A percentile compares a stretch with the other conserved stretches of the same genome.
Evolutionary conservation across 2,797 vertebrate genomes (phyloP).

Genomic region (Smutsia temminckii): DNA sequence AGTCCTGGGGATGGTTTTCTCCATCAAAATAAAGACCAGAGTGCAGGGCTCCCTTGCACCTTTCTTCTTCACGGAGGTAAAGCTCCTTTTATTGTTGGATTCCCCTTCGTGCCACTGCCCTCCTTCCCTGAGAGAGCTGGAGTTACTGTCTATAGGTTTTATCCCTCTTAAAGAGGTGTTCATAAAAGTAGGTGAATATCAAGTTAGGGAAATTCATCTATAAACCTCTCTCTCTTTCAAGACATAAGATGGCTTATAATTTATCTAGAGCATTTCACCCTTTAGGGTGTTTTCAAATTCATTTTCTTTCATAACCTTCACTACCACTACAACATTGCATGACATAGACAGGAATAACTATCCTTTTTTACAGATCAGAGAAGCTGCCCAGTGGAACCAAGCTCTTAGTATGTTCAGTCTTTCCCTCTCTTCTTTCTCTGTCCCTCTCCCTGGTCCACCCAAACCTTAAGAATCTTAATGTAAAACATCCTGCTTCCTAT

Average conservation of each 20-base stretch:
- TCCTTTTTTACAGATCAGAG: not conserved
- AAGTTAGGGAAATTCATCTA: not conserved
- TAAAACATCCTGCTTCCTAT: not conserved
- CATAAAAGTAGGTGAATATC: not conserved
- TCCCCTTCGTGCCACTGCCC: not conserved
- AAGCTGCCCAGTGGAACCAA: not conserved
- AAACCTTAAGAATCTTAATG: not conserved
- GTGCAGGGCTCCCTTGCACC: fast-evolving
- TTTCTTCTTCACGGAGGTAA: not conserved
- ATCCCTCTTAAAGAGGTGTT: not conserved
- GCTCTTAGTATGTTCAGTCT: not conserved
- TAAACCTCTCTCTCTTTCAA: slow-evolving; percentile 10
- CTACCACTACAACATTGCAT: not conserved
- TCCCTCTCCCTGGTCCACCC: not conserved
- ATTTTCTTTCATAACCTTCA: not conserved
- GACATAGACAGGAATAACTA: not conserved
- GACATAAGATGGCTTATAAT: not conserved
- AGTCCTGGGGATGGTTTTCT: not conserved
- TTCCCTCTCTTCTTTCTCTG: not conserved
- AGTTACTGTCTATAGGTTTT: not conserved
- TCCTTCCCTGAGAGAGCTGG: not conserved
- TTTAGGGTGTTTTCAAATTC: not conserved
- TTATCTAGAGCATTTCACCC: not conserved
- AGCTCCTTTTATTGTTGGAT: not conserved
- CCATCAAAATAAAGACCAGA: not conserved